A percentile compares a stretch with the other conserved stretches of the same genome.
phyloP scores from a whole-genome alignment of 2,797 vertebrate species.

The Schizopygopsis pylzovi region DNA sequence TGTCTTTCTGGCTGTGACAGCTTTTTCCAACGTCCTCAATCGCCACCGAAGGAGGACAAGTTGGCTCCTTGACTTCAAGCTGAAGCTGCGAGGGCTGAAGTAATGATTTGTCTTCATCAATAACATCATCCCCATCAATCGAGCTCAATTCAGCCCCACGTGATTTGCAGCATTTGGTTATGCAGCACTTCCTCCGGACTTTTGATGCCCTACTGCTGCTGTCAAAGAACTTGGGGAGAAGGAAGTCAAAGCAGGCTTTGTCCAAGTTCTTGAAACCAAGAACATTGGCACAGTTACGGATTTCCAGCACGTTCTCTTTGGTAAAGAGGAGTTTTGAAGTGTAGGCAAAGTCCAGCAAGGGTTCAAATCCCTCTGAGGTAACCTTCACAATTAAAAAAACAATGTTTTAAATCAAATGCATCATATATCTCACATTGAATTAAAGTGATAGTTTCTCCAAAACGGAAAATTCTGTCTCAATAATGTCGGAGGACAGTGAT shows the following conservation, averaged over 20 bases:
- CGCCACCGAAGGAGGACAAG: constrained; percentile 58
- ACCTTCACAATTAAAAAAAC: constrained; percentile 75
- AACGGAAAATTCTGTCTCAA: neutral
- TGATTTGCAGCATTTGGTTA: constrained; percentile 72
- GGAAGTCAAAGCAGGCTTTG: constrained; percentile 92
- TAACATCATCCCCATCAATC: constrained; percentile 30
- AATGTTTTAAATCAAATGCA: neutral
- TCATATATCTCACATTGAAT: neutral
- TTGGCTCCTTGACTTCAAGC: constrained; percentile 68
- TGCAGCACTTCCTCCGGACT: constrained; percentile 80
- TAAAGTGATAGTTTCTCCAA: neutral
- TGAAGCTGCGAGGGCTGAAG: constrained; percentile 69
- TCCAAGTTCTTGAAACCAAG: constrained; percentile 91
- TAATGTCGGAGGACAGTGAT: no score
- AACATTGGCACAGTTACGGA: constrained; percentile 83
- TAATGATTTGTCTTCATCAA: constrained; percentile 71
- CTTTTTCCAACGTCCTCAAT: constrained; percentile 61
- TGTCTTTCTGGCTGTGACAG: constrained; percentile 5
- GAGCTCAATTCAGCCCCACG: constrained; percentile 58
- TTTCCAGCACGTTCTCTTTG: constrained; percentile 90
- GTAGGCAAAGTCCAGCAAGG: constrained; percentile 94
- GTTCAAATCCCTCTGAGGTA: constrained; percentile 88
- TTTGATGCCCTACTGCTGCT: constrained; percentile 68
- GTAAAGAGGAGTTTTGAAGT: constrained; percentile 90
- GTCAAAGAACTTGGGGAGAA: constrained; percentile 88